Evolutionary conservation across 1,140 invertebrate species (phyloP).

Genomic region (Drosophila grimshawi): DNA sequence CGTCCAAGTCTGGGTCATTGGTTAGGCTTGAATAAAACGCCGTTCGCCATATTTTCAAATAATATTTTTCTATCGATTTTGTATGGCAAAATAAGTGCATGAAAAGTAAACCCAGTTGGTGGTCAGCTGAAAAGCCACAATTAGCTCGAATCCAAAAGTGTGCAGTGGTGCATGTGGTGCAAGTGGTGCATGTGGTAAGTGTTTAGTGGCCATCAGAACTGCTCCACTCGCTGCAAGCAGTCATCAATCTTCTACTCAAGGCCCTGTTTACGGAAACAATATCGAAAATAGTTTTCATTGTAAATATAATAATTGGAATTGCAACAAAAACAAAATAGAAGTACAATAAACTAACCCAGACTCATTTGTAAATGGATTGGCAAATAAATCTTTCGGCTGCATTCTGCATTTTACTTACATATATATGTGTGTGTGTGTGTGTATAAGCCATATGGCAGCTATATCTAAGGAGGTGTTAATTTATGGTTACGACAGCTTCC

Average conservation of each 20-base stretch:
- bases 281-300: slow-evolving; percentile 51
- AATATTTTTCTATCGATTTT: slow-evolving; percentile 3
- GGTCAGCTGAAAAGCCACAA: slow-evolving; percentile 4
- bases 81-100: not conserved
- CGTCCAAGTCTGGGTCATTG: not conserved
- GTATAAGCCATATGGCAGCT: slow-evolving; percentile 63
- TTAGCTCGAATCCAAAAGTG: slow-evolving; percentile 3
- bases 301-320: slow-evolving; percentile 51
- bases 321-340: slow-evolving; percentile 17
- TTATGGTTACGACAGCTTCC: slow-evolving; percentile 71
- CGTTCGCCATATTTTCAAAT: not conserved
- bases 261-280: slow-evolving; percentile 46
- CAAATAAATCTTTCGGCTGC: slow-evolving; percentile 72
- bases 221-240: not conserved
- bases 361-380: slow-evolving; percentile 69
- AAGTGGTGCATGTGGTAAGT: slow-evolving; percentile 19
- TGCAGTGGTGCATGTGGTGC: not conserved
- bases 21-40: not conserved
- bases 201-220: slow-evolving; percentile 14
- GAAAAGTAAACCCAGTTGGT: not conserved
- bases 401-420: slow-evolving; percentile 62
- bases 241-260: slow-evolving; percentile 45
- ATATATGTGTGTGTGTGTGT: no score
- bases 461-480: slow-evolving; percentile 66
- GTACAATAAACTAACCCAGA: slow-evolving; percentile 47